A percentile compares a stretch with the other conserved stretches of the same genome.
These are phyloP conservation scores for Zele albiditarsus DNA, from an alignment of 2,888 invertebrate species.

Conservation along the genomic window DNA sequence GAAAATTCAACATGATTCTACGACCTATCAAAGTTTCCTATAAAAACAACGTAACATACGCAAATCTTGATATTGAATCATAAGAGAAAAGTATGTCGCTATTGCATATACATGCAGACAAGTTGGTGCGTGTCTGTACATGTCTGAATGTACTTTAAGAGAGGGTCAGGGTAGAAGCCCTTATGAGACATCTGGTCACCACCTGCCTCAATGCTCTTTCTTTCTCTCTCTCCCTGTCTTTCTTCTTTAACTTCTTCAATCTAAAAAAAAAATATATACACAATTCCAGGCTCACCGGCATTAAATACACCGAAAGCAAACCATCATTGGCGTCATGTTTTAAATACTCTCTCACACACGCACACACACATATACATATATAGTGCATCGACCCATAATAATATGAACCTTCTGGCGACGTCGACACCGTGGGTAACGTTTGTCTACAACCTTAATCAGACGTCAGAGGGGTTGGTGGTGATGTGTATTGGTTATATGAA, in stretches of 20 bases:
- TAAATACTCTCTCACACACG: conserved; percentile 15
- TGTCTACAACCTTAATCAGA: conserved; percentile 21
- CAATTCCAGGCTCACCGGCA: conserved; percentile 25
- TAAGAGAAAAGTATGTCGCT: conserved; percentile 2
- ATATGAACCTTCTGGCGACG: conserved; percentile 19
- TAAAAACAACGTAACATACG: neutral
- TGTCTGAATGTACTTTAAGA: conserved; percentile 35
- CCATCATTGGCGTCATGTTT: conserved; percentile 26
- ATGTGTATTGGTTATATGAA: neutral
- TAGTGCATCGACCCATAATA: conserved; percentile 35
- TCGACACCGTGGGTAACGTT: conserved; percentile 21
- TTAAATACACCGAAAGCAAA: conserved; percentile 38
- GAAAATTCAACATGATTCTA: neutral
- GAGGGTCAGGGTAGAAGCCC: conserved; percentile 65
- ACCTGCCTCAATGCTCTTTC: conserved; percentile 68
- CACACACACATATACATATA: neutral
- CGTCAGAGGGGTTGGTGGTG: conserved; percentile 9
- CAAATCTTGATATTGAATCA: neutral
- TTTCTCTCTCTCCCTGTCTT: conserved; percentile 40
- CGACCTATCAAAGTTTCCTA: neutral
- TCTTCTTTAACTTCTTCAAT: conserved; percentile 25
- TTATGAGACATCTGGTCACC: conserved; percentile 71
- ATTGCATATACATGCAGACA: conserved; percentile 2
- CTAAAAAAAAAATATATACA: conserved; percentile 4
- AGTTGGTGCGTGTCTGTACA: conserved; percentile 9